phyloP scores from a whole-genome alignment of 53 echinoderm and acorn worm species.

The Echinometra lucunter region DNA sequence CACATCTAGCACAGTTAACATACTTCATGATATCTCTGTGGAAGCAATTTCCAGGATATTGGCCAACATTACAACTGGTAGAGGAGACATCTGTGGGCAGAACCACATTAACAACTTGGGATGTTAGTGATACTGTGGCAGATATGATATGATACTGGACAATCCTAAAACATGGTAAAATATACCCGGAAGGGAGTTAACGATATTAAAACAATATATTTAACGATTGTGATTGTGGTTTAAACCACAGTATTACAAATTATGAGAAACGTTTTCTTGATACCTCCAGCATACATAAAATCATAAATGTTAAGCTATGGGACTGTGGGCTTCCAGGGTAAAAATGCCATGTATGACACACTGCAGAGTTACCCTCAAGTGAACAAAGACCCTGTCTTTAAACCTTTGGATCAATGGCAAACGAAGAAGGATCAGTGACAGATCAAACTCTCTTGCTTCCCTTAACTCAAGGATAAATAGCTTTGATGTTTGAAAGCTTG shows the following conservation, averaged over 20 bases:
- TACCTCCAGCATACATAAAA: background rate
- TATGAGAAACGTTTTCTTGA: background rate
- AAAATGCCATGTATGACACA: background rate
- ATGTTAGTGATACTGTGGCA: background rate
- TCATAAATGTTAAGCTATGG: background rate
- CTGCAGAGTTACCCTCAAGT: background rate
- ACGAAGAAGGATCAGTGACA: background rate
- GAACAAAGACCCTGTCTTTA: background rate
- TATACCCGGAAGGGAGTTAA: no score
- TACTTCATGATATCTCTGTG: background rate
- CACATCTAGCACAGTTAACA: background rate
- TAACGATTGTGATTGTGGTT: background rate
- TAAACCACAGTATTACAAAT: background rate
- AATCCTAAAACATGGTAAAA: no score
- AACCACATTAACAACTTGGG: background rate
- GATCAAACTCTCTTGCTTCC: background rate
- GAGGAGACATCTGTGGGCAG: background rate
- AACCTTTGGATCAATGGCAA: background rate
- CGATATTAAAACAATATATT: no score
- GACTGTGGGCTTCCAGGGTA: background rate
- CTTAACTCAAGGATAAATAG: background rate
- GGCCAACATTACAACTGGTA: background rate
- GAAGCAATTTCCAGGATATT: background rate
- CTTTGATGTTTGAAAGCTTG: background rate
- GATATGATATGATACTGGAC: background rate